Evolutionary conservation across 2,888 invertebrate species (phyloP), one percentile per base, ranked within the genome.

Genomic region (Ectemnius lituratus): DNA sequence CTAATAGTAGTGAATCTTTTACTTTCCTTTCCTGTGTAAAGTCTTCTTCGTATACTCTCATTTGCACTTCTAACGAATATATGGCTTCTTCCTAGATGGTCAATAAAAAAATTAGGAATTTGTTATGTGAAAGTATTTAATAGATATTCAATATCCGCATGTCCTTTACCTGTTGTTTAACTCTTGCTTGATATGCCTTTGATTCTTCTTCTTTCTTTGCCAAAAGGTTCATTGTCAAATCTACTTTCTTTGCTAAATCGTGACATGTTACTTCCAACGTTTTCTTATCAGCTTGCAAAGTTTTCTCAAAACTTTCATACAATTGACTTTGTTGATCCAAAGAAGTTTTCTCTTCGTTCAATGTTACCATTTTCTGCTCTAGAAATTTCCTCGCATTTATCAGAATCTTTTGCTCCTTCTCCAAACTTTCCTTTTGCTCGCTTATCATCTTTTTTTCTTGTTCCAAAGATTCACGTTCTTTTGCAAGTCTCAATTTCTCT

Each of bases 271-370:
- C n/a, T n/a, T n/a, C n/a, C n/a, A n/a, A n/a, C n/a, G n/a, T n/a
- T n/a, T n/a, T n/a, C n/a, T n/a, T n/a, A n/a, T n/a, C n/a, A 16
- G 67, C 68, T 45, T 81, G 77, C 49, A 86, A 67, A 3, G 70
- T 49, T 67, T 67, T 81, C 59, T 85, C 75, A 52, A 84, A 76
- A 52, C 63, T 75, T 67, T 88, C 87, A 37, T 87, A 85, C 27
- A 87, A 62, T 28, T 78, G 67, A 67, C 85, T 85, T 52, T 87
- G 87, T 4, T 78, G 80, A 73, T 87, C 84, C 11, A 87, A 75
- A 13, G 85, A 85, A 4, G 80, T 75, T 62, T 79, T 86, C 63
- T 88, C 86, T 47, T 82, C 80, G 0, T 70, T 62, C 8, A 88
- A 68, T 62, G 65, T 78, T n/a, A 73, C 64, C 52, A 66, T 83